These are phyloP conservation scores for Scrobipalpa costella DNA, from an alignment of 2,888 invertebrate genomes.

Conservation along the genomic window DNA sequence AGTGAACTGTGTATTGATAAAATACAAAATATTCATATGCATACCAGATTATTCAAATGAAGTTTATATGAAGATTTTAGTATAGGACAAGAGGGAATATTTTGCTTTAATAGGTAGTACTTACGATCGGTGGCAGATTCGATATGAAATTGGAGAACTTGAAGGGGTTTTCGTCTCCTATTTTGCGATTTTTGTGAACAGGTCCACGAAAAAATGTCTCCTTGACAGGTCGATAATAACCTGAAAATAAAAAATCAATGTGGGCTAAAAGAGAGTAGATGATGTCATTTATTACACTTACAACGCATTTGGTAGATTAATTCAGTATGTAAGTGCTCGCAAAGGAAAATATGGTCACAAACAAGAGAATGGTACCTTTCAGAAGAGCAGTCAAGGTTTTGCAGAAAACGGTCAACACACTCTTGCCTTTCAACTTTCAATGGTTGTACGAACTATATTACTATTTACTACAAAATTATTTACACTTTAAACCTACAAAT, in stretches of 20 bases:
- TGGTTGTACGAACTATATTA: constrained; percentile 25
- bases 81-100: neutral
- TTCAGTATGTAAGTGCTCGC: constrained; percentile 25
- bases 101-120: constrained; percentile 38
- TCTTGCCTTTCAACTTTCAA: constrained; percentile 26
- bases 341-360: constrained; percentile 39
- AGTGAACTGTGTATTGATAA: constrained; percentile 7
- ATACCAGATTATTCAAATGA: constrained; percentile 21
- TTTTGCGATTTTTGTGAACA: constrained; percentile 76
- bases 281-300: constrained; percentile 32
- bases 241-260: constrained; percentile 79
- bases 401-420: constrained; percentile 23
- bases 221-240: constrained; percentile 80
- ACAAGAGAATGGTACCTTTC: constrained; percentile 22
- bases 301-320: neutral
- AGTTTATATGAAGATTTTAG: neutral
- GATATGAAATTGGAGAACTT: constrained; percentile 80
- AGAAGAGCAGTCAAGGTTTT: constrained; percentile 22
- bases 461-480: constrained; percentile 38
- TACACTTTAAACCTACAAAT: constrained; percentile 44
- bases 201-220: constrained; percentile 75
- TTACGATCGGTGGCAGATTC: constrained; percentile 80
- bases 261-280: constrained; percentile 49
- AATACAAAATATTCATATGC: constrained; percentile 18
- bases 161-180: constrained; percentile 80